A percentile compares a stretch with the other conserved stretches of the same genome.
phyloP scores from a whole-genome alignment of 2,888 invertebrate genomes.

The Macaria notata region DNA sequence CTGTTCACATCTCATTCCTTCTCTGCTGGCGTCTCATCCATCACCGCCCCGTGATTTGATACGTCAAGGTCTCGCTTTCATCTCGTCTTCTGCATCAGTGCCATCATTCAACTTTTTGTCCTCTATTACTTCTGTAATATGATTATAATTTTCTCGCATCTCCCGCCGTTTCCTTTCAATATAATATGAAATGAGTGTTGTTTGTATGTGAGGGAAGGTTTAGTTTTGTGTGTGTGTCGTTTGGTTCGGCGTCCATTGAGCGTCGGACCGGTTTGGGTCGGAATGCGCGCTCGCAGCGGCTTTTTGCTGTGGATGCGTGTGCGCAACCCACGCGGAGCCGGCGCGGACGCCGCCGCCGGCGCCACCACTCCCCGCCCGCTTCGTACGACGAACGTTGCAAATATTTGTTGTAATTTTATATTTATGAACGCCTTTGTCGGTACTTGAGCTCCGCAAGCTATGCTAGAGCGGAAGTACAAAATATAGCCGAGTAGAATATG shows the following conservation, averaged over 20 bases:
- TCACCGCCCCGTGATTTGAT: conserved; percentile 51
- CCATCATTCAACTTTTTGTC: conserved; percentile 69
- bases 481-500: no score
- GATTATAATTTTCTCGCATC: conserved; percentile 66
- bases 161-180: conserved; percentile 31
- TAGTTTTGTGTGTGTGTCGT: conserved; percentile 43
- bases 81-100: conserved; percentile 60
- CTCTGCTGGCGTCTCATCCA: conserved; percentile 47
- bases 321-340: conserved; percentile 69
- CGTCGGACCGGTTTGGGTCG: conserved; percentile 67
- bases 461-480: no score
- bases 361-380: conserved; percentile 48
- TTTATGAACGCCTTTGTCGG: conserved; percentile 28
- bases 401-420: conserved; percentile 58
- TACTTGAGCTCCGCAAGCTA: conserved; percentile 5
- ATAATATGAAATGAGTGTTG: conserved; percentile 36
- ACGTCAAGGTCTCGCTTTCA: conserved; percentile 47
- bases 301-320: conserved; percentile 68
- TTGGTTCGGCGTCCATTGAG: conserved; percentile 71
- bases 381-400: conserved; percentile 67
- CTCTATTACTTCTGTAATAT: conserved; percentile 65
- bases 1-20: conserved; percentile 20
- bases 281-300: conserved; percentile 69
- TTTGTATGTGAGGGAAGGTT: conserved; percentile 40
- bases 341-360: conserved; percentile 66